Evolutionary conservation across 1,140 invertebrate species (phyloP), one percentile per base, ranked within the genome.

Genomic region (Aphidius ervi): DNA sequence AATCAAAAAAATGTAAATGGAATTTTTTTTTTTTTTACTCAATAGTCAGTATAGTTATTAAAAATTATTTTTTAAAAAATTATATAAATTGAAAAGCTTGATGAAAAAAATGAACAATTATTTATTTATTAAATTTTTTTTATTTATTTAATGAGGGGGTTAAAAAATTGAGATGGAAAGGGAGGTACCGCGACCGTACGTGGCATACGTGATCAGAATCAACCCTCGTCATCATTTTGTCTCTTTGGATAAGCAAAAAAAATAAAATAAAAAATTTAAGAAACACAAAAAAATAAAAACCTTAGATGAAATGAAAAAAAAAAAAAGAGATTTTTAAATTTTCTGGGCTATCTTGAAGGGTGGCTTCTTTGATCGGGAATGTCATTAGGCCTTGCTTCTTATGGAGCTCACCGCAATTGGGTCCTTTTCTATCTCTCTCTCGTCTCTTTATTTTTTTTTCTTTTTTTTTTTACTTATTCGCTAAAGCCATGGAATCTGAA

Each of bases 171-270:
- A n/a, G 37, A 39, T 16, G 9, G 39, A 10, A 40, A 39, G 43
- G 45, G 47, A 58, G 53, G 57, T 58, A 41, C 39, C 47, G 39
- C 39, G 49, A 4, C 40, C 60, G 48, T 54, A 57, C 53, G 67
- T 67, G 68, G 68, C 63, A 67, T 73, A 74, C 71, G 71, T 74
- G 72, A 76, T 76, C 74, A 67, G 74, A 72, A 72, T 74, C 71
- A 74, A 73, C 73, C 73, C 73, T 73, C 66, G 64, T 74, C 69
- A 69, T 68, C 66, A 56, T 57, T 65, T 66, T 67, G 68, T 72
- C 67, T 64, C 70, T 71, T 70, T 56, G 53, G 59, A 47, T 65
- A 59, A 63, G 62, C 50, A 70, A 70, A 58, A 9, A 52, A 59
- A 52, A 41, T 45, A 43, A 63, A 56, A 59, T 10, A 52, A 45